These are phyloP conservation scores for Neria commutata DNA, from an alignment of 2,888 invertebrate species.

Conservation along the genomic window DNA sequence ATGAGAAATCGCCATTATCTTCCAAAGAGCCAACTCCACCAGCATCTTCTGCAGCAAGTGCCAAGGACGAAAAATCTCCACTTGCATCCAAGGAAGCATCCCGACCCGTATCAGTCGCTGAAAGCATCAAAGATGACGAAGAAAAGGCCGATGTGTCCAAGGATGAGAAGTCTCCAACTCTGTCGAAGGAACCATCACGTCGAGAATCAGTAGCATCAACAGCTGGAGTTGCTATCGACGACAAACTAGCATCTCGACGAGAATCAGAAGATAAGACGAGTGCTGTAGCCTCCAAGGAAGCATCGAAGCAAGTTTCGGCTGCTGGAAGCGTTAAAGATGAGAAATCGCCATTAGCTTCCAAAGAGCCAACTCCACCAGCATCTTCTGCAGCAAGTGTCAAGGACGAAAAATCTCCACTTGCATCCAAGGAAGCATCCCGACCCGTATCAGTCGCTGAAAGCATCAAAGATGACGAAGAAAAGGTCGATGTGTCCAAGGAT, in stretches of 20 bases:
- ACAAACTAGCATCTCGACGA: too few relatives aligned
- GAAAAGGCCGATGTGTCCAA: not conserved
- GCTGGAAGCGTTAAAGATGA: slow-evolving; percentile 26
- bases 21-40: not conserved
- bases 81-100: slow-evolving; percentile 25
- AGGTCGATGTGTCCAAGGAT: too few relatives aligned
- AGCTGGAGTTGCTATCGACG: too few relatives aligned
- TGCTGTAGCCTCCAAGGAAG: not conserved
- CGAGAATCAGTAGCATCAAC: slow-evolving; percentile 27
- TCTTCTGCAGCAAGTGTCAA: too few relatives aligned
- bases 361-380: too few relatives aligned
- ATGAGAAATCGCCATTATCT: slow-evolving; percentile 17
- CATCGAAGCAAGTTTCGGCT: not conserved
- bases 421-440: slow-evolving; percentile 18
- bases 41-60: slow-evolving; percentile 16
- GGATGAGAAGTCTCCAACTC: too few relatives aligned
- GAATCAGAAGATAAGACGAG: too few relatives aligned
- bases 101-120: slow-evolving; percentile 24
- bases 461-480: slow-evolving; percentile 13
- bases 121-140: slow-evolving; percentile 9
- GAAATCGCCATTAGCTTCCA: slow-evolving; percentile 7
- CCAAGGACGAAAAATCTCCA: slow-evolving; percentile 19
- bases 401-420: slow-evolving; percentile 16
- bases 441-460: slow-evolving; percentile 22
- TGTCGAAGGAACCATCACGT: slow-evolving; percentile 25